These are phyloP conservation scores for Pecten maximus DNA, from an alignment of 2,888 invertebrate genomes.

Conservation along the genomic window DNA sequence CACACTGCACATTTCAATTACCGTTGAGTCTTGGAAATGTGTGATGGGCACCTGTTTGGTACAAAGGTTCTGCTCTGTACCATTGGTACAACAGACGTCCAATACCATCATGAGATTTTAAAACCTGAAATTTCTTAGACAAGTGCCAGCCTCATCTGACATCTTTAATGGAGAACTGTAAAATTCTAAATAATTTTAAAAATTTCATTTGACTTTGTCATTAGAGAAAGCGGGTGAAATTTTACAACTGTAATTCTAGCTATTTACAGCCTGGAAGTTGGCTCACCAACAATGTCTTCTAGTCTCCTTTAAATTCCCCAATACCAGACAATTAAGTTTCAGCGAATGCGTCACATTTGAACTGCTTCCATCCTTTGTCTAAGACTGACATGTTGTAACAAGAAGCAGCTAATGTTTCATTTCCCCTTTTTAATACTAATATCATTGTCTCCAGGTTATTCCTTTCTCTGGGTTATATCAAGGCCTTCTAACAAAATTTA, in stretches of 20 bases:
- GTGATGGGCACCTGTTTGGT: conserved; percentile 1
- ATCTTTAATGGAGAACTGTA: conserved; percentile 1
- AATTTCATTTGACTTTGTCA: conserved; percentile 13
- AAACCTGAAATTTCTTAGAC: not conserved
- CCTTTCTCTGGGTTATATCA: not conserved
- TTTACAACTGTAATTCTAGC: conserved; percentile 26
- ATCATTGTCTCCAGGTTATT: not conserved
- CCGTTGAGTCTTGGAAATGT: not conserved
- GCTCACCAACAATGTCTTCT: not conserved
- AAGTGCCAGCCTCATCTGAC: not conserved
- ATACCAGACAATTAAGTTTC: conserved; percentile 17
- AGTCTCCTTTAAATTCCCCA: not conserved
- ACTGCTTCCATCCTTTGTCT: conserved; percentile 16
- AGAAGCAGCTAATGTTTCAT: not conserved
- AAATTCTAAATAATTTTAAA: conserved; percentile 30
- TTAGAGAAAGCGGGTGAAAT: conserved; percentile 33
- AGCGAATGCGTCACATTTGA: conserved; percentile 27
- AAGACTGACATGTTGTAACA: not conserved
- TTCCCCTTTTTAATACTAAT: not conserved
- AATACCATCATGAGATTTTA: conserved; percentile 3
- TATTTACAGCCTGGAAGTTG: not conserved
- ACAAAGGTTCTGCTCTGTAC: not conserved
- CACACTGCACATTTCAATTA: not conserved
- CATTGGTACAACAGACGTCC: not conserved
- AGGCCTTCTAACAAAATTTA: not conserved